A percentile compares a stretch with the other conserved stretches of the same genome.
Evolutionary conservation across 2,113 vertebrate species (phyloP).

Genomic region (Tupaia chinensis): DNA sequence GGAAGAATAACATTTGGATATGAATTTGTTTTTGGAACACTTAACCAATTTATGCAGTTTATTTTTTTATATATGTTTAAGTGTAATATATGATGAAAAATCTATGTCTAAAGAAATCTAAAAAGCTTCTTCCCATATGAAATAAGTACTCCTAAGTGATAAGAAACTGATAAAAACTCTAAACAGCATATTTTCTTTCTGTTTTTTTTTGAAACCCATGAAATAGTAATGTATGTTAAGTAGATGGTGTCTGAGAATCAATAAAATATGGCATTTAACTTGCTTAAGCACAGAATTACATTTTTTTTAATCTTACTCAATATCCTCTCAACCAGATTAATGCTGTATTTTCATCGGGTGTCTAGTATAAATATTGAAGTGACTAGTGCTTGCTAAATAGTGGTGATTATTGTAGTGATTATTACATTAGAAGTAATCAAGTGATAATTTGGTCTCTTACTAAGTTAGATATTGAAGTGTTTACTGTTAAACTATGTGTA

Average conservation of each 20-base stretch:
- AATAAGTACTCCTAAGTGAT: not conserved
- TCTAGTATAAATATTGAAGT: not conserved
- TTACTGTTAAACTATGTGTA: not conserved
- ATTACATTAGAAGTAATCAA: not conserved
- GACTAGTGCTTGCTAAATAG: not conserved
- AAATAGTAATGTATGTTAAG: not conserved
- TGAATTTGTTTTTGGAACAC: too few relatives aligned
- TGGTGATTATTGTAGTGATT: not conserved
- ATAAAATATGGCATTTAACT: not conserved
- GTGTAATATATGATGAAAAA: not conserved
- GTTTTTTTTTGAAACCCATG: not conserved
- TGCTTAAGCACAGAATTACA: not conserved
- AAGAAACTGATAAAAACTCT: constrained; percentile 4
- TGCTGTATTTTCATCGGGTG: not conserved
- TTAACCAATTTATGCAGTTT: too few relatives aligned
- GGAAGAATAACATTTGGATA: too few relatives aligned
- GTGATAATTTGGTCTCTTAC: not conserved
- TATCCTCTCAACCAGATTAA: not conserved
- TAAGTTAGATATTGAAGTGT: not conserved
- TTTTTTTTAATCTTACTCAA: not conserved
- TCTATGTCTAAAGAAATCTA: not conserved
- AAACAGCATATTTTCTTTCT: not conserved
- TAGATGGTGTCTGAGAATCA: not conserved
- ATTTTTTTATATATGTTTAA: too few relatives aligned
- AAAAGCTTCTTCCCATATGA: not conserved